A percentile compares a stretch with the other conserved stretches of the same genome.
These are phyloP conservation scores for Balanococcus diminutus DNA, from an alignment of 2,888 invertebrate genomes.

Conservation along the genomic window DNA sequence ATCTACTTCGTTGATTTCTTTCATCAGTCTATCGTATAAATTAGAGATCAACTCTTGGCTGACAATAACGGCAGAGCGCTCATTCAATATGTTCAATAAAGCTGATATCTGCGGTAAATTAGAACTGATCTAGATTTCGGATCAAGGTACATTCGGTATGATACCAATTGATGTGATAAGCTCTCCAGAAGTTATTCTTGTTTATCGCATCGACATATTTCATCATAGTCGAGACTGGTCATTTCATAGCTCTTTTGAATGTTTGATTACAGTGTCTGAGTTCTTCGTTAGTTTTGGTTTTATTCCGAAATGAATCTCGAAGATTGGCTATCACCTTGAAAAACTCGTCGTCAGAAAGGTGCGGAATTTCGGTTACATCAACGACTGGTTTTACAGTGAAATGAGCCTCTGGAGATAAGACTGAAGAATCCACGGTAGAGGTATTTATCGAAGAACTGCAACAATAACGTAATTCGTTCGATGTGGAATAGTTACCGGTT, in stretches of 20 bases:
- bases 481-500: background rate
- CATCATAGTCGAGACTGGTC: background rate
- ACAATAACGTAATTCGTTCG: background rate
- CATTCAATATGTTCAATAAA: background rate
- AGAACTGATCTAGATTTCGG: background rate
- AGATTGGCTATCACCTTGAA: background rate
- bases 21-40: background rate
- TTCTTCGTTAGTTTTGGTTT: background rate
- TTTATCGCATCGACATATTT: background rate
- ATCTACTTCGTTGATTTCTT: background rate
- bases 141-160: background rate
- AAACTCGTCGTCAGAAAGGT: background rate
- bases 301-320: background rate
- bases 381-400: background rate
- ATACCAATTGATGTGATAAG: background rate
- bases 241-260: background rate
- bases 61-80: background rate
- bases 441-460: background rate
- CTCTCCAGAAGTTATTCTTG: background rate
- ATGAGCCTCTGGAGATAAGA: background rate
- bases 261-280: background rate
- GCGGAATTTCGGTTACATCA: background rate
- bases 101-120: background rate
- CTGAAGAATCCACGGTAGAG: too few relatives aligned
- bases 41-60: background rate